Conservation (phyloP, 2,113 vertebrate genomes). For the Capreolus pygargus region DNA sequence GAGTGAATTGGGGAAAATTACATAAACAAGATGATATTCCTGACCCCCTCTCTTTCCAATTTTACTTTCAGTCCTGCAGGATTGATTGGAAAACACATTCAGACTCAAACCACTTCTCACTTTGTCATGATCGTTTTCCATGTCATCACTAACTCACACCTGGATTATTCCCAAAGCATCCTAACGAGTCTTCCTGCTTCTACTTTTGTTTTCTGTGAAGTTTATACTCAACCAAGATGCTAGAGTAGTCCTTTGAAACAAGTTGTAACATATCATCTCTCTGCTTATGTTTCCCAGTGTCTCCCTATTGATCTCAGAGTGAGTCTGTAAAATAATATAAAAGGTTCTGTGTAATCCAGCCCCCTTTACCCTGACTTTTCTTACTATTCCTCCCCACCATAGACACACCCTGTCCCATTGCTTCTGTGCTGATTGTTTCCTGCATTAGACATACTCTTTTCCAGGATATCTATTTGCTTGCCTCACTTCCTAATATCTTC, state of each 20-base stretch:
- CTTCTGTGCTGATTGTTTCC: background rate
- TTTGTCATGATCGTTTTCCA: no score
- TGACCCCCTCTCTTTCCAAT: background rate
- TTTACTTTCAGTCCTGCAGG: background rate
- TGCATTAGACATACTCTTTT: background rate
- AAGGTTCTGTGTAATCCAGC: background rate
- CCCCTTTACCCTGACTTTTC: background rate
- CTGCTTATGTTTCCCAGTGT: background rate
- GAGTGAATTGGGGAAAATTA: background rate
- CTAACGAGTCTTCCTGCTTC: background rate
- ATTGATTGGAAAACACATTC: background rate
- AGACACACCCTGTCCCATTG: background rate
- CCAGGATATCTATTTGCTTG: background rate
- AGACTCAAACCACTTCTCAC: background rate
- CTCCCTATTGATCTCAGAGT: background rate
- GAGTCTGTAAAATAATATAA: background rate
- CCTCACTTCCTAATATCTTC: background rate
- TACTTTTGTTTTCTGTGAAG: background rate
- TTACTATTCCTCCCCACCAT: background rate
- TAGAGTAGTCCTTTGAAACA: background rate
- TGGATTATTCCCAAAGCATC: background rate
- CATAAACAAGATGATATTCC: background rate
- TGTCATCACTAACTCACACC: background rate
- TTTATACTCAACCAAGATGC: background rate
- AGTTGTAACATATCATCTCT: background rate